phyloP scores from a whole-genome alignment of 2,113 vertebrate species.

The Lamprotornis superbus region DNA sequence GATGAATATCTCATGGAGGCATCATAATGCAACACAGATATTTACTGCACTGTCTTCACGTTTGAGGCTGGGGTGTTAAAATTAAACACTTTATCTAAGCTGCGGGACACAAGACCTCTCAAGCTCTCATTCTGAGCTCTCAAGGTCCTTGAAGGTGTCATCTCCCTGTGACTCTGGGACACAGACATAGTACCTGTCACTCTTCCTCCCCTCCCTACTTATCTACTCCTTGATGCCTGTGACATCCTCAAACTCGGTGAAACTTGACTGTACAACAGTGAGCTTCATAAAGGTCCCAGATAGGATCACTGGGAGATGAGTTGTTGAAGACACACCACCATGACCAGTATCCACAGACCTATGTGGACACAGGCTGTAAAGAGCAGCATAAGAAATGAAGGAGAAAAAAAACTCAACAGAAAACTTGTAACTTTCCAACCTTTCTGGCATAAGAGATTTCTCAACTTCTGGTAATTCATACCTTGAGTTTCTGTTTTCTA shows the following conservation, averaged over 20 bases:
- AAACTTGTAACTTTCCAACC: background rate
- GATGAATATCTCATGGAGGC: background rate
- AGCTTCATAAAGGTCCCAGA: background rate
- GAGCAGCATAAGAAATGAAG: background rate
- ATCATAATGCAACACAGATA: background rate
- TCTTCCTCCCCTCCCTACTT: background rate
- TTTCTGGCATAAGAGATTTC: background rate
- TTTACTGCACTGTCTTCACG: background rate
- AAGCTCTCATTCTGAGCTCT: background rate
- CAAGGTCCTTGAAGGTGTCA: fast-evolving
- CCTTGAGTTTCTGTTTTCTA: background rate
- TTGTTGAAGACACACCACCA: background rate
- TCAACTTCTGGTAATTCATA: background rate
- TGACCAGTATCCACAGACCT: background rate
- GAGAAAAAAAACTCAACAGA: background rate
- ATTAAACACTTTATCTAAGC: background rate
- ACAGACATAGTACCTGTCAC: background rate
- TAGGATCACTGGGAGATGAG: background rate
- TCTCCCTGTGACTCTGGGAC: background rate
- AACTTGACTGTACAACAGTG: background rate
- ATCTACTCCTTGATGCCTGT: background rate
- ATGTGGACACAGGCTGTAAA: background rate
- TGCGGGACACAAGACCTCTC: background rate
- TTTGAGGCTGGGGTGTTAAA: background rate
- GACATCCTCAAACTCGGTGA: background rate